phyloP scores from a whole-genome alignment of 1,140 invertebrate genomes.

The Drosophila tristis region DNA sequence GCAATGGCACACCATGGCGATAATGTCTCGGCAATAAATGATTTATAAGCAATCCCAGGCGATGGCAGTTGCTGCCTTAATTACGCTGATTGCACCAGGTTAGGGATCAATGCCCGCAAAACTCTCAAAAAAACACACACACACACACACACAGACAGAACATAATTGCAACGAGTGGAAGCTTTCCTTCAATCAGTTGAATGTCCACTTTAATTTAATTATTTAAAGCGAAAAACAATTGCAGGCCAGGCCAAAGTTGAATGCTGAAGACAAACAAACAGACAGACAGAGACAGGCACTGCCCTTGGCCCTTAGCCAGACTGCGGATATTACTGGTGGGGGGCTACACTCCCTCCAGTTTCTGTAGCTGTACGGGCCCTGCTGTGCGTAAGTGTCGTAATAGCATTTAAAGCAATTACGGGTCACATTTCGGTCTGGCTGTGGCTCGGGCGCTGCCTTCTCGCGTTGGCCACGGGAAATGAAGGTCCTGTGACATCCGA shows the following conservation, averaged over 20 bases:
- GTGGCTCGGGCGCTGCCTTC: neutral
- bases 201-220: constrained; percentile 79
- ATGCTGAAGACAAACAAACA: constrained; percentile 8
- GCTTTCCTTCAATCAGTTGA: constrained; percentile 67
- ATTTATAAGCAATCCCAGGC: constrained; percentile 61
- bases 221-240: constrained; percentile 80
- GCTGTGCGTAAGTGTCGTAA: constrained; percentile 78
- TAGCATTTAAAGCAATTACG: constrained; percentile 82
- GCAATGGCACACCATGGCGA: constrained; percentile 37
- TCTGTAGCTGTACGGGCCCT: neutral
- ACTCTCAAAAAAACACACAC: neutral
- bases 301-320: constrained; percentile 45
- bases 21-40: constrained; percentile 72
- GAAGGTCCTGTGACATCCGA: constrained; percentile 69
- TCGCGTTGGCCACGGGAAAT: constrained; percentile 32
- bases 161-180: constrained; percentile 63
- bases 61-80: constrained; percentile 52
- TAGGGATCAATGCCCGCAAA: constrained; percentile 57
- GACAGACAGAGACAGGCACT: constrained; percentile 5
- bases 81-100: constrained; percentile 53
- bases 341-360: neutral
- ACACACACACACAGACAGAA: constrained; percentile 32
- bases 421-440: constrained; percentile 67
- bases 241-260: constrained; percentile 35
- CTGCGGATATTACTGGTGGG: constrained; percentile 10